These are phyloP conservation scores for Homarus americanus DNA, from an alignment of 1,140 invertebrate species.

Conservation along the genomic window DNA sequence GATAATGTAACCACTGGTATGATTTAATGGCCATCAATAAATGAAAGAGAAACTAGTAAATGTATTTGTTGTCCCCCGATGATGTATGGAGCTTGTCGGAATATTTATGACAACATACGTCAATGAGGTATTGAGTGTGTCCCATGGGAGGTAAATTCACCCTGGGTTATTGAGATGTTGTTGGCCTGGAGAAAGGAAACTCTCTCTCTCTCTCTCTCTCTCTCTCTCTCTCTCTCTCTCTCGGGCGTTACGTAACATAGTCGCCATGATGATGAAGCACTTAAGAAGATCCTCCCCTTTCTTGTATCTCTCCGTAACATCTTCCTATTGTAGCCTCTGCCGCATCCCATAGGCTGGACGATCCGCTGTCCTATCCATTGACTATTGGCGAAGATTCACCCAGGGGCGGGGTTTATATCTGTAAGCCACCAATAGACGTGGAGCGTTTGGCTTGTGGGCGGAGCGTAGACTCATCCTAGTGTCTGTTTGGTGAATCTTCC, in stretches of 20 bases:
- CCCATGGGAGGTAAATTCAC: conserved; percentile 12
- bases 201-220: neutral
- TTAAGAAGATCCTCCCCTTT: neutral
- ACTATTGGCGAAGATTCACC: conserved; percentile 51
- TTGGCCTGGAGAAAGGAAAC: neutral
- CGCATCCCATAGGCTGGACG: conserved; percentile 49
- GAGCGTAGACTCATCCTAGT: conserved; percentile 53
- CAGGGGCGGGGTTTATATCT: conserved; percentile 51
- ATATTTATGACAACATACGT: conserved; percentile 35
- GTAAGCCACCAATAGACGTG: conserved; percentile 3
- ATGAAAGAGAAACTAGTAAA: neutral
- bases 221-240: neutral
- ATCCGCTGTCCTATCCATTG: conserved; percentile 22
- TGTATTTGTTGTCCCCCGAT: neutral
- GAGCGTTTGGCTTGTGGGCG: neutral
- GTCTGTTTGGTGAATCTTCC: conserved; percentile 68
- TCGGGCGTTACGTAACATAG: too few relatives aligned
- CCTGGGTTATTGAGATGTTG: neutral
- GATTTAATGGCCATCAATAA: too few relatives aligned
- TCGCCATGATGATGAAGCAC: too few relatives aligned
- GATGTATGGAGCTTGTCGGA: conserved; percentile 12
- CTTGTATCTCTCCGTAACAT: neutral
- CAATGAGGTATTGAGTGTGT: conserved; percentile 16
- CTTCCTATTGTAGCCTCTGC: conserved; percentile 2
- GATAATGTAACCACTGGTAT: too few relatives aligned